phyloP scores from a whole-genome alignment of 1,140 invertebrate genomes.

The Pectinophora gossypiella region DNA sequence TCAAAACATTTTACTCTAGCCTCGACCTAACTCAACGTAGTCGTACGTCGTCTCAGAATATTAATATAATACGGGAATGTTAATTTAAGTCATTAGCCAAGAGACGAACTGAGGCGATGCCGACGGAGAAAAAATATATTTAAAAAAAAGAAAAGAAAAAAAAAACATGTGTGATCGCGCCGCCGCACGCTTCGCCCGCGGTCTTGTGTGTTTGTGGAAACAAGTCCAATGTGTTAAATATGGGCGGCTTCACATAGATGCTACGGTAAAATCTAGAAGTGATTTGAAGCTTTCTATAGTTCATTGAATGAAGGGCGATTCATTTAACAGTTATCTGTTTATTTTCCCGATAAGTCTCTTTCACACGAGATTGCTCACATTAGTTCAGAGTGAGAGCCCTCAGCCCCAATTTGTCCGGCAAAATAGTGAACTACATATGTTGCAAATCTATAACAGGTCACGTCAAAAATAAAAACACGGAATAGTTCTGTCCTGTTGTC shows the following conservation, averaged over 20 bases:
- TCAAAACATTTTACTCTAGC: constrained; percentile 33
- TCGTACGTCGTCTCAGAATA: constrained; percentile 33
- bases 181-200: constrained; percentile 34
- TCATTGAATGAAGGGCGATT: too few relatives aligned
- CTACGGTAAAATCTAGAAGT: too few relatives aligned
- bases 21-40: constrained; percentile 31
- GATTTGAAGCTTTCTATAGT: too few relatives aligned
- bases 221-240: constrained; percentile 63
- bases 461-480: too few relatives aligned
- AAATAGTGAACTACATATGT: too few relatives aligned
- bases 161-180: constrained; percentile 57
- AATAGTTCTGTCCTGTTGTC: too few relatives aligned
- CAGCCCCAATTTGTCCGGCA: too few relatives aligned
- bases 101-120: constrained; percentile 44
- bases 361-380: too few relatives aligned
- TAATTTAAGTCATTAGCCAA: constrained; percentile 67
- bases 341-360: too few relatives aligned
- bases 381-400: too few relatives aligned
- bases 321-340: too few relatives aligned
- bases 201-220: constrained; percentile 57
- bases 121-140: constrained; percentile 39
- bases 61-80: constrained; percentile 65
- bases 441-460: too few relatives aligned
- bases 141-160: constrained; percentile 11
- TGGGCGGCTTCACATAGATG: constrained; percentile 15